A percentile compares a stretch with the other conserved stretches of the same genome.
Conservation (phyloP, 1,140 invertebrate genomes). For the Antheraea pernyi region DNA sequence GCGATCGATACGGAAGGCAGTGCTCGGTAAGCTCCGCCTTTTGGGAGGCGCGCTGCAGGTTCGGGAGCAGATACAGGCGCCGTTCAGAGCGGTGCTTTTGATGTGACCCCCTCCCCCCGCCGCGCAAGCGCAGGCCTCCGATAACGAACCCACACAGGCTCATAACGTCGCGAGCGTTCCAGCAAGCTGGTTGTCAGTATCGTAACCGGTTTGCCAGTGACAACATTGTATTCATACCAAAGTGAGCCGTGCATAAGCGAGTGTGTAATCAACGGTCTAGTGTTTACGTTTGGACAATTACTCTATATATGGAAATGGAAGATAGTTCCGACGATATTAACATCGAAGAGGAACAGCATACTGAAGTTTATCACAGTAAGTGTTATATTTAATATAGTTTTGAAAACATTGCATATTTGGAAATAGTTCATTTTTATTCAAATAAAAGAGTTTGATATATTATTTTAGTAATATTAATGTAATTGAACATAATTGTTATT, state of each 20-base stretch:
- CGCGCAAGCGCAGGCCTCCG: slow-evolving; percentile 46
- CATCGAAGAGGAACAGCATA: slow-evolving; percentile 69
- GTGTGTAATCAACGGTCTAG: slow-evolving; percentile 32
- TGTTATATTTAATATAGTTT: slow-evolving; percentile 16
- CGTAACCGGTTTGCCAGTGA: slow-evolving; percentile 66
- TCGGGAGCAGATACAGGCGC: slow-evolving; percentile 69
- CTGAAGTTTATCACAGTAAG: slow-evolving; percentile 67
- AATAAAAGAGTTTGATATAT: too few species aligned
- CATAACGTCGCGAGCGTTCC: slow-evolving; percentile 69
- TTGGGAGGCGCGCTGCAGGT: slow-evolving; percentile 80
- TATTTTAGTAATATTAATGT: too few species aligned
- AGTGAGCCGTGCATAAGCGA: slow-evolving; percentile 45
- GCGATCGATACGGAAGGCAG: slow-evolving; percentile 74
- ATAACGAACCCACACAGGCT: slow-evolving; percentile 66
- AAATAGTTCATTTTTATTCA: too few species aligned
- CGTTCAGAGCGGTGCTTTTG: slow-evolving; percentile 64
- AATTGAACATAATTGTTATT: too few species aligned
- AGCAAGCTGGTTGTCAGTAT: slow-evolving; percentile 67
- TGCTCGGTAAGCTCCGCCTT: slow-evolving; percentile 62
- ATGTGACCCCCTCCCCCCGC: slow-evolving; percentile 39
- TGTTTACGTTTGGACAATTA: slow-evolving; percentile 48
- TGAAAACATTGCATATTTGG: too few species aligned
- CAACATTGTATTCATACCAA: slow-evolving; percentile 38
- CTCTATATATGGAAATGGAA: slow-evolving; percentile 60
- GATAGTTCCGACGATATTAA: slow-evolving; percentile 73